Conservation (phyloP, 2,113 vertebrate species). For the pig (Sus scrofa) region DNA sequence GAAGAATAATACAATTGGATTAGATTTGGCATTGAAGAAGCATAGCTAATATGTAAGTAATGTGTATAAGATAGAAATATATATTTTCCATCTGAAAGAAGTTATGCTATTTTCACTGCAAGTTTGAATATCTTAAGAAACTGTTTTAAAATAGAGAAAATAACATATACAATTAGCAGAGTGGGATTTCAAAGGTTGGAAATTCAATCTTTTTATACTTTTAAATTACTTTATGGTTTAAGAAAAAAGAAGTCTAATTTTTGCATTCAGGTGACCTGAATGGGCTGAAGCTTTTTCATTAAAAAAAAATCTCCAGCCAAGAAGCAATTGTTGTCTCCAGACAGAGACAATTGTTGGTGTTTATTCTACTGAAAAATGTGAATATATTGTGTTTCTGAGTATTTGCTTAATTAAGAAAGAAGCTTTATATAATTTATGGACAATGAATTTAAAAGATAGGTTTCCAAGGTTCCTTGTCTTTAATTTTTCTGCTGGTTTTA, state of each 20-base stretch:
- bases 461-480: neutral
- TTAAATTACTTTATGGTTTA: constrained; percentile 35
- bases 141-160: neutral
- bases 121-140: neutral
- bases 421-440: neutral
- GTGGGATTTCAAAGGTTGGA: neutral
- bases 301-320: constrained; percentile 12
- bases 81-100: neutral
- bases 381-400: constrained; percentile 30
- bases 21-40: neutral
- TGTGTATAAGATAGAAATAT: neutral
- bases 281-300: neutral
- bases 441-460: constrained; percentile 46
- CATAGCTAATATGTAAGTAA: neutral
- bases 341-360: constrained; percentile 45
- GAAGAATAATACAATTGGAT: neutral
- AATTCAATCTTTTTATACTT: constrained; percentile 32
- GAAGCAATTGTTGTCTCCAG: neutral
- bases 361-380: constrained; percentile 68
- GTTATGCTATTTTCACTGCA: neutral
- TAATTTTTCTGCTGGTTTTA: constrained; percentile 41
- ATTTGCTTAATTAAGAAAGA: constrained; percentile 58
- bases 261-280: constrained; percentile 26
- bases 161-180: neutral
- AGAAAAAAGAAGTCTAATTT: constrained; percentile 17